Percentiles rank a stretch among this genome's conserved stretches.
phyloP scores from a whole-genome alignment of 2,888 invertebrate genomes.

The Xylota segnis region DNA sequence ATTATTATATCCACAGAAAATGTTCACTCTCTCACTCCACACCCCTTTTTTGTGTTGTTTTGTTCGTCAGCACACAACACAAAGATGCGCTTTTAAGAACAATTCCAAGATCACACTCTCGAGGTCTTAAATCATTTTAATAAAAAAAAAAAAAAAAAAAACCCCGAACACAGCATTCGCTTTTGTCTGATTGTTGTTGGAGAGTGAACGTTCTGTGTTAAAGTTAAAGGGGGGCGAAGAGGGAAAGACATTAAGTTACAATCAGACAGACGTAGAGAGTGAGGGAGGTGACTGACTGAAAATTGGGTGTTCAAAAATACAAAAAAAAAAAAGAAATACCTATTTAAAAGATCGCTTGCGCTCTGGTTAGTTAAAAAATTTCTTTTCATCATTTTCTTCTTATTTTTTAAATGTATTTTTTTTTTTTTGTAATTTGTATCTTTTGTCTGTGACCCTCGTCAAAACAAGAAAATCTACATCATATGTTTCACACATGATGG shows the following conservation, averaged over 20 bases:
- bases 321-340: conserved; percentile 4
- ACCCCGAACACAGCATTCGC: conserved; percentile 56
- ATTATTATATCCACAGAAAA: conserved; percentile 47
- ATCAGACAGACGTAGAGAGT: conserved; percentile 44
- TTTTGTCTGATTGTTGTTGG: conserved; percentile 71
- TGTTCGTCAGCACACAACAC: conserved; percentile 53
- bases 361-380: conserved; percentile 63
- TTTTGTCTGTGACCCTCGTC: conserved; percentile 76
- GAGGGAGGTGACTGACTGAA: conserved; percentile 69
- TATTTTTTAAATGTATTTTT: conserved; percentile 39
- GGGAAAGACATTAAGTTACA: conserved; percentile 63
- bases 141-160: conserved; percentile 78
- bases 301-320: conserved; percentile 66
- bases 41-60: conserved; percentile 38
- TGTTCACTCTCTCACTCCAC: conserved; percentile 44
- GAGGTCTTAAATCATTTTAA: conserved; percentile 82
- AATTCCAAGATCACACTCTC: conserved; percentile 77
- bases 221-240: conserved; percentile 40
- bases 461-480: conserved; percentile 75
- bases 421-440: conserved; percentile 67
- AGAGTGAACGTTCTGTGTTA: conserved; percentile 54
- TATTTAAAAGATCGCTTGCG: conserved; percentile 67
- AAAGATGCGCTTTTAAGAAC: conserved; percentile 77
- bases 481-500: conserved; percentile 75
- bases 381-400: conserved; percentile 57